Evolutionary conservation across 2,888 invertebrate species (phyloP).

Genomic region (Hyppa rectilinea): DNA sequence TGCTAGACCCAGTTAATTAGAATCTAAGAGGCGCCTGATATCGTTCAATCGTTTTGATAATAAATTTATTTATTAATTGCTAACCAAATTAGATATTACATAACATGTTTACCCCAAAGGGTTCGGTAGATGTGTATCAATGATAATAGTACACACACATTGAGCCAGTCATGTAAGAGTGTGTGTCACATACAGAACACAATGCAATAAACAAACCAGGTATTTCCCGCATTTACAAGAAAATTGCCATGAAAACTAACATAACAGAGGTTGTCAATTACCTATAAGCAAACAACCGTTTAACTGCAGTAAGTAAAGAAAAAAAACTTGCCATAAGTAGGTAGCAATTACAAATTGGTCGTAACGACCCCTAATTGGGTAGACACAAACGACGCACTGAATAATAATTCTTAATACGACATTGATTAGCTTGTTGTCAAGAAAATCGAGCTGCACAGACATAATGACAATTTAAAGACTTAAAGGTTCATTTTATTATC

Average conservation of each 20-base stretch:
- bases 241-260: constrained; percentile 32
- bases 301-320: constrained; percentile 70
- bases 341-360: constrained; percentile 87
- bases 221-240: constrained; percentile 11
- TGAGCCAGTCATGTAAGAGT: too few relatives aligned
- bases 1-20: not conserved
- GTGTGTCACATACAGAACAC: too few relatives aligned
- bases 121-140: too few relatives aligned
- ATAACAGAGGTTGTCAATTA: constrained; percentile 54
- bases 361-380: constrained; percentile 83
- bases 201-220: not conserved
- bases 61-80: not conserved
- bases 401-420: constrained; percentile 89
- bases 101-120: too few relatives aligned
- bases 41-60: not conserved
- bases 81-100: too few relatives aligned
- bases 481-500: constrained; percentile 90
- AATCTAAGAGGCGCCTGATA: not conserved
- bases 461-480: constrained; percentile 91
- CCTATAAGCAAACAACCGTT: constrained; percentile 68
- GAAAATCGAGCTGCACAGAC: constrained; percentile 78
- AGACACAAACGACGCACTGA: constrained; percentile 88
- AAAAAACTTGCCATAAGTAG: constrained; percentile 82
- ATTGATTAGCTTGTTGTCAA: constrained; percentile 87
- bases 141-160: too few relatives aligned